Base-by-base conservation (phyloP, 2,888 invertebrate species). In the Drosophila mulleri region DNA sequence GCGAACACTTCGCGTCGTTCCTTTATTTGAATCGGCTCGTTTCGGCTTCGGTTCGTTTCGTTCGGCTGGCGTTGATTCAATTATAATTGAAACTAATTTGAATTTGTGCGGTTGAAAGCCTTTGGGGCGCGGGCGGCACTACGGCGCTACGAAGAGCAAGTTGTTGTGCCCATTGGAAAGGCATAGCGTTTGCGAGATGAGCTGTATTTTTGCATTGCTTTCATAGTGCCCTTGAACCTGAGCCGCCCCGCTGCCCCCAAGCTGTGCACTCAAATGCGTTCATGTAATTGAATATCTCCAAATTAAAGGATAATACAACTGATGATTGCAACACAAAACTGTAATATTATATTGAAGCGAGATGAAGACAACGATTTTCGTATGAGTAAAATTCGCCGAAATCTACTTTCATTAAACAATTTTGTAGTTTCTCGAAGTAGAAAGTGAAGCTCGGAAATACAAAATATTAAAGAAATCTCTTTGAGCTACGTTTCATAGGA, bases 51-150 rank as follows among this genome's bases (percentile, higher is more conserved):
- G 53, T 8, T 71, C 48, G 54, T 60, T 53, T 71, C 48, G 50
- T 53, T 69, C 26, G 72, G 64, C 41, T 68, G 54, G 66, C 79
- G 83, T 87, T 90, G 78, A 91, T 91, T 91, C 91, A 91, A 91
- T 91, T 90, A 90, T 85, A 91, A 91, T 91, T 91, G 86, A 91
- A 89, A 88, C 89, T 91, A 91, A 91, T 91, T 91, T 89, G 80
- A 73, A 67, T 80, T 78, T 80, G 72, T 75, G 60, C 63, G 59
- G 42, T 57, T 61, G 65, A 57, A 71, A 71, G 63, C 47, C 56
- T 50, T 44, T 32, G 18, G 11, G 47, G 3, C n/a, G 41, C 20
- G 35, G 32, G 9, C 8, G 39, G 20, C 14, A 75, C 45, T 20
- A 70, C 67, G 72, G 29, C 29, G 29, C 29, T 29, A 29, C 29